Conservation (phyloP, 2,113 vertebrate genomes). For the Herpailurus yagouaroundi region DNA sequence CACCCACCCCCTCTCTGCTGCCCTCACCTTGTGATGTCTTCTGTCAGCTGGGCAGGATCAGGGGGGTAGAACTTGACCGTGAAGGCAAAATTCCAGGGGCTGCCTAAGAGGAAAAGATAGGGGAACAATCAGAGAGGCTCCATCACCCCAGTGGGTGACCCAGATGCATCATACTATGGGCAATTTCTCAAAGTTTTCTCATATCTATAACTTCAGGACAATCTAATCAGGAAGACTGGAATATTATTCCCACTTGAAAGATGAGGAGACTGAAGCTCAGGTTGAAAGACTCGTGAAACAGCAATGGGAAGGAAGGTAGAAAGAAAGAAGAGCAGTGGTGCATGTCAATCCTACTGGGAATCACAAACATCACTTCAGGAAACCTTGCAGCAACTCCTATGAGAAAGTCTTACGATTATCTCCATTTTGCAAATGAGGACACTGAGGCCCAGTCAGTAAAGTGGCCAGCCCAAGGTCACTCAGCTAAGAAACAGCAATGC, state of each 20-base stretch:
- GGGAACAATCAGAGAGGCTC: background rate
- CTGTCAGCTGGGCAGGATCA: conserved; percentile 97
- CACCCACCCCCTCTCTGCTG: background rate
- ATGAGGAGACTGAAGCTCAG: background rate
- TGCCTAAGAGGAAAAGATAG: conserved; percentile 81
- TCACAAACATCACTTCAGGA: background rate
- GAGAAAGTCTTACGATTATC: background rate
- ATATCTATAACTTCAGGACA: background rate
- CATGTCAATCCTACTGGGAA: background rate
- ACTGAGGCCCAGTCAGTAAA: background rate
- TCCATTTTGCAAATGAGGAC: background rate
- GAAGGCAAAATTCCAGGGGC: conserved; percentile 95
- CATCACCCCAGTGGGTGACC: background rate
- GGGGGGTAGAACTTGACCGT: conserved; percentile 99
- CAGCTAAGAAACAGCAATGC: background rate
- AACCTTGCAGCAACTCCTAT: background rate
- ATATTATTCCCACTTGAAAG: background rate
- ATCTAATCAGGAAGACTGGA: background rate
- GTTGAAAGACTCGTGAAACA: background rate
- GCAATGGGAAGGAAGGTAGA: background rate
- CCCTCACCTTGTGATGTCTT: conserved; percentile 97
- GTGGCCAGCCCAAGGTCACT: background rate
- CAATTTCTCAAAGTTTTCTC: background rate
- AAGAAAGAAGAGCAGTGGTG: background rate
- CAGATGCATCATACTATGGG: fast-evolving